Percentiles rank a stretch among this genome's conserved stretches.
phyloP scores from a whole-genome alignment of 2,113 vertebrate genomes.

The Xyliphius kryptos region DNA sequence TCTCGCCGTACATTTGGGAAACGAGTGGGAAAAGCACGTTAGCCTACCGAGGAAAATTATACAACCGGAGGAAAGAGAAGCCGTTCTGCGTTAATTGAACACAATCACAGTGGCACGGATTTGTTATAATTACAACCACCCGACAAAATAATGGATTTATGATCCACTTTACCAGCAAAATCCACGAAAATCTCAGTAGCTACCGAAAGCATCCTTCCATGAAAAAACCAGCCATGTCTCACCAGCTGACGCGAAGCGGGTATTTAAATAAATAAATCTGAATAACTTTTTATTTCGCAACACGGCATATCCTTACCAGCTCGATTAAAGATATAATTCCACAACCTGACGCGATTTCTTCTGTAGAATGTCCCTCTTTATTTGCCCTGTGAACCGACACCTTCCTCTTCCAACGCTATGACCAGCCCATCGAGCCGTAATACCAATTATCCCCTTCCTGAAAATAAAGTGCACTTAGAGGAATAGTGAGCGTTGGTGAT shows the following conservation, averaged over 20 bases:
- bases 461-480: background rate
- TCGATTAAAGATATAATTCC: background rate
- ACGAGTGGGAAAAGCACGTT: background rate
- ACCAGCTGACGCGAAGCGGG: background rate
- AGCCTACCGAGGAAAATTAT: background rate
- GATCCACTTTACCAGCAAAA: background rate
- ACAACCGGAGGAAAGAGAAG: too few relatives aligned
- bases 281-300: background rate
- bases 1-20: background rate
- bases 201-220: slow-evolving; percentile 1
- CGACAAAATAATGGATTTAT: background rate
- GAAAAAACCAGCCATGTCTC: background rate
- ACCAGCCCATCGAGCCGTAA: background rate
- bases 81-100: too few relatives aligned
- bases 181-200: background rate
- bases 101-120: too few relatives aligned
- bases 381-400: background rate
- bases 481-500: rapidly evolving
- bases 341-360: background rate
- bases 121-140: too few relatives aligned
- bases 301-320: background rate
- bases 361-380: too few relatives aligned
- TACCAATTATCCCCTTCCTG: background rate
- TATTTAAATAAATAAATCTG: background rate
- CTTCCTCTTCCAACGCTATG: slow-evolving; percentile 25